These are phyloP conservation scores for Drosophila greeni DNA, from an alignment of 2,888 invertebrate genomes.

Conservation along the genomic window DNA sequence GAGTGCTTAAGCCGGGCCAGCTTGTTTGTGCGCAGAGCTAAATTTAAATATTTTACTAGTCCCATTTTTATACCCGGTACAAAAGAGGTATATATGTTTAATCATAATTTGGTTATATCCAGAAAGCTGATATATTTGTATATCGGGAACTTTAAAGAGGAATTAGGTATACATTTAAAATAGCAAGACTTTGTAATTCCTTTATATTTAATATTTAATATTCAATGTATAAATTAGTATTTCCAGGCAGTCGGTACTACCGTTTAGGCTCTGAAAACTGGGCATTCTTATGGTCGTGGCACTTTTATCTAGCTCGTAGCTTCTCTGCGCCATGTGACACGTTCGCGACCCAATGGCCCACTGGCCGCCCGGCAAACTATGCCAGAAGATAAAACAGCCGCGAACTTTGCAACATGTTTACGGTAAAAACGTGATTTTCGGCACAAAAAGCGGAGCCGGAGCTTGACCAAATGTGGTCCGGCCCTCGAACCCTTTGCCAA, in stretches of 20 bases:
- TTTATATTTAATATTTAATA: background rate
- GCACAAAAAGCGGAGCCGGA: conserved; percentile 57
- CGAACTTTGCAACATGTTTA: conserved; percentile 74
- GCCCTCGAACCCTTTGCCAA: conserved; percentile 57
- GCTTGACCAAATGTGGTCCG: conserved; percentile 69
- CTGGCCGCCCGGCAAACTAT: conserved; percentile 44
- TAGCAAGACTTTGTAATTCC: no score
- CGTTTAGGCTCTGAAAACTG: background rate
- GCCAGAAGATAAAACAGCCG: conserved; percentile 64
- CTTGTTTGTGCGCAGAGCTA: conserved; percentile 23
- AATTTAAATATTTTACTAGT: conserved; percentile 64
- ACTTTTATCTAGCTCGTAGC: background rate
- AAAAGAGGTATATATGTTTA: background rate
- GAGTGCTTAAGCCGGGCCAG: conserved; percentile 13
- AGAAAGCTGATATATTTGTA: background rate
- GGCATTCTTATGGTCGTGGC: background rate
- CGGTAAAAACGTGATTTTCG: conserved; percentile 74
- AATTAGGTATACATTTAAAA: background rate
- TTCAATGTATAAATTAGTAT: background rate
- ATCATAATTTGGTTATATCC: background rate
- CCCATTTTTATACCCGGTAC: conserved; percentile 2
- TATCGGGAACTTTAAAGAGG: background rate
- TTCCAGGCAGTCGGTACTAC: accelerated
- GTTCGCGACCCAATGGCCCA: conserved; percentile 66
- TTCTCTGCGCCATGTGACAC: conserved; percentile 46